Conservation (phyloP, 1,140 invertebrate species). For the Brachionus koreanus region DNA sequence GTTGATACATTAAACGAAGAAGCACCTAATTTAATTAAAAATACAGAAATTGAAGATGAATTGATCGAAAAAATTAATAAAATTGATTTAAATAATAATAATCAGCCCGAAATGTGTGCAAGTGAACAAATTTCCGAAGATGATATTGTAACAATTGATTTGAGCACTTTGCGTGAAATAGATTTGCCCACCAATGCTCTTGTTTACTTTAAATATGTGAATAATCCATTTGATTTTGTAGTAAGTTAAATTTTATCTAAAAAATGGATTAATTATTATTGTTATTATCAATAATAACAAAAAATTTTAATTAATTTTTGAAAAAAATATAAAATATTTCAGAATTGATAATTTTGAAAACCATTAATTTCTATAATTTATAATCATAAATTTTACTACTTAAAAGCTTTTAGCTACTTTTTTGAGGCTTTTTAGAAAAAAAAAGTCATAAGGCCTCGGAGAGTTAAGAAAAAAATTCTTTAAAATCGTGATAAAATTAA, state of each 20-base stretch:
- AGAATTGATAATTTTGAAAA: no score
- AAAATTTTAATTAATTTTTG: no score
- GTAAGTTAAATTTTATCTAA: background rate
- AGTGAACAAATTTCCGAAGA: background rate
- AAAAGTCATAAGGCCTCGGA: no score
- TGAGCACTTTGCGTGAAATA: background rate
- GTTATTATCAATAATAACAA: no score
- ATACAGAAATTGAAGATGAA: background rate
- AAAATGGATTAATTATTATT: no score
- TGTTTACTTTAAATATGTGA: background rate
- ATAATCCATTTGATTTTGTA: constrained; percentile 18
- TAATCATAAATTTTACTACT: no score
- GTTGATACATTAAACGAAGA: background rate
- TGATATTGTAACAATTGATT: background rate
- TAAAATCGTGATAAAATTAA: no score
- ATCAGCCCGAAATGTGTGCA: background rate
- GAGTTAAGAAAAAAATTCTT: no score
- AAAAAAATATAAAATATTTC: no score
- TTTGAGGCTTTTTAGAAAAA: no score
- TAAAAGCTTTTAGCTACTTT: no score
- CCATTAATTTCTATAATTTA: no score
- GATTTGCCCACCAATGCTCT: background rate
- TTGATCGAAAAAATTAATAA: background rate
- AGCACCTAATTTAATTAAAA: background rate
- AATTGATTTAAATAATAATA: background rate